phyloP scores from a whole-genome alignment of 2,797 vertebrate genomes.

The Rhabdomys pumilio region DNA sequence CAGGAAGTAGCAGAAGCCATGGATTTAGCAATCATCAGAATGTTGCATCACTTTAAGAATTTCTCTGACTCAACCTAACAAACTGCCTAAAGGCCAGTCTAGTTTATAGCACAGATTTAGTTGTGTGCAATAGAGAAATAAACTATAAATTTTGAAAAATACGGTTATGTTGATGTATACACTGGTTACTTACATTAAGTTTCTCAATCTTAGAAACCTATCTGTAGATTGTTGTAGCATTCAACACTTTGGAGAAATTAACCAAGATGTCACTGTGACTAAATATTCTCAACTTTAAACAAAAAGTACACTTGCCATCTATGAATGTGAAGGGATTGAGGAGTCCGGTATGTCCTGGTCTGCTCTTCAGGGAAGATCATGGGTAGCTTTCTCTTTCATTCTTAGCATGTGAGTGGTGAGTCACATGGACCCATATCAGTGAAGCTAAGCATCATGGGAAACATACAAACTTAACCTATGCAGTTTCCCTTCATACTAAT shows the following conservation, averaged over 20 bases:
- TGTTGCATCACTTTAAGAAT: constrained; percentile 62
- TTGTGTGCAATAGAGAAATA: not conserved
- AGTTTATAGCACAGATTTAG: constrained; percentile 16
- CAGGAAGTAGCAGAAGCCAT: constrained; percentile 75
- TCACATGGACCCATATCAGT: not conserved
- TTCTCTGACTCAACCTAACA: constrained; percentile 65
- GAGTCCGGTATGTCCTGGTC: constrained; percentile 35
- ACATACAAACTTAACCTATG: not conserved
- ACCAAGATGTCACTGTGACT: constrained; percentile 57
- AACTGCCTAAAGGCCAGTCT: constrained; percentile 56
- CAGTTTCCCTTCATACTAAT: constrained; percentile 49
- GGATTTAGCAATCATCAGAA: constrained; percentile 64
- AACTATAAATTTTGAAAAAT: not conserved
- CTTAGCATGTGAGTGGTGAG: constrained; percentile 10
- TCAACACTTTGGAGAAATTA: constrained; percentile 53
- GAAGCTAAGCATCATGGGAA: not conserved
- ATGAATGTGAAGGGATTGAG: constrained; percentile 16
- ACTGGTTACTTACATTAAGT: constrained; percentile 41
- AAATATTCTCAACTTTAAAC: constrained; percentile 70
- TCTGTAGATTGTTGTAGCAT: constrained; percentile 32
- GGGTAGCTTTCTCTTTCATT: constrained; percentile 1
- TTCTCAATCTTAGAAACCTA: constrained; percentile 57
- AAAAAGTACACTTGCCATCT: constrained; percentile 39
- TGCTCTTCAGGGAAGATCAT: constrained; percentile 1
- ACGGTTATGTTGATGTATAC: constrained; percentile 2